Evolutionary conservation across 1,140 invertebrate genomes (phyloP).

Genomic region (Elymnias hypermnestra): DNA sequence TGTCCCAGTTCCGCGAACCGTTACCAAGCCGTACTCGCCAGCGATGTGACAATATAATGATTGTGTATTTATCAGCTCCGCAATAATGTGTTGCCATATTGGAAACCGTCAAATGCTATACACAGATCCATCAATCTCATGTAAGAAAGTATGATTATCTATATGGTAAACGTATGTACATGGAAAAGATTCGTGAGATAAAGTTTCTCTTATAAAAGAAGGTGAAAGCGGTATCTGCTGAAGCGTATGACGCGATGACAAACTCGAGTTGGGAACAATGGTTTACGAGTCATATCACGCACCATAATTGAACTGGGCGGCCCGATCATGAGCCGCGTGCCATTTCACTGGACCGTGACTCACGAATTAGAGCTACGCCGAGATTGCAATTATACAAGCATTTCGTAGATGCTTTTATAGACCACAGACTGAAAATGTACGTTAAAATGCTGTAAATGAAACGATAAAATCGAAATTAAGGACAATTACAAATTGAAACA

Average conservation of each 20-base stretch:
- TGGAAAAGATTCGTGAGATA: conserved; percentile 15
- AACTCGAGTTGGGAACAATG: conserved; percentile 35
- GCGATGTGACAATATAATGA: conserved; percentile 66
- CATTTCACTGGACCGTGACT: conserved; percentile 65
- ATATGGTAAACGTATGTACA: conserved; percentile 1
- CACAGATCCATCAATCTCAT: conserved; percentile 40
- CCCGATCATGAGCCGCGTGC: conserved; percentile 53
- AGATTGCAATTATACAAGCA: conserved; percentile 63
- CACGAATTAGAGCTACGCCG: conserved; percentile 63
- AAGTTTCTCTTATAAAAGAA: conserved; percentile 30
- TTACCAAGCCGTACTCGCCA: conserved; percentile 48
- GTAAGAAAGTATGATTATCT: conserved; percentile 21
- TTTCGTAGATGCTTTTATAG: conserved; percentile 51
- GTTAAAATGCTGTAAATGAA: no score
- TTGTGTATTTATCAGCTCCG: conserved; percentile 49
- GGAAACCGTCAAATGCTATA: conserved; percentile 30
- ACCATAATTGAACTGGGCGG: conserved; percentile 55
- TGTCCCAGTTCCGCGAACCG: conserved; percentile 61
- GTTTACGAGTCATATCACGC: conserved; percentile 58
- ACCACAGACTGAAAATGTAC: no score
- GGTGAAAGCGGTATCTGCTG: conserved; percentile 41
- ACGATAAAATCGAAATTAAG: no score
- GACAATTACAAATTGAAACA: no score
- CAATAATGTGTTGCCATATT: conserved; percentile 30
- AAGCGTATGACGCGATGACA: conserved; percentile 33